Percentiles rank a stretch among this genome's conserved stretches.
Evolutionary conservation across 2,888 invertebrate genomes (phyloP).

Genomic region (Ashinkailepas kermadecensis): DNA sequence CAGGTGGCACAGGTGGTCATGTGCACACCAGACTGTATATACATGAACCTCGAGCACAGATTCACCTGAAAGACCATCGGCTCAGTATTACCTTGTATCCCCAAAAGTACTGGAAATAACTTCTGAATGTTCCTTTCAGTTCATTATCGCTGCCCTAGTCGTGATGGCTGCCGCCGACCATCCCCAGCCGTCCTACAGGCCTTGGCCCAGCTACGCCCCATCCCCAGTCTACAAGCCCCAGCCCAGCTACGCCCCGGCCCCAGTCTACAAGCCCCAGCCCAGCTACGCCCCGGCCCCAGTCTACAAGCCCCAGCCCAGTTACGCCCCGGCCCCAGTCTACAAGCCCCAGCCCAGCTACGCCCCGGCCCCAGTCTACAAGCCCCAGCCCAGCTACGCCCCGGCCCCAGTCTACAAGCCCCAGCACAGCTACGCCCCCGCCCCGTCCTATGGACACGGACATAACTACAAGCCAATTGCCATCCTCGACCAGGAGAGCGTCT

Average conservation of each 20-base stretch:
- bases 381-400: too few species aligned
- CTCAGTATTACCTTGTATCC: too few species aligned
- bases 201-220: background rate
- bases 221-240: too few species aligned
- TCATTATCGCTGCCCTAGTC: background rate
- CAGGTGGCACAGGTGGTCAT: too few species aligned
- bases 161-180: background rate
- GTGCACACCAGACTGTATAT: too few species aligned
- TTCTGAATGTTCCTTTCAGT: background rate
- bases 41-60: too few species aligned
- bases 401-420: background rate
- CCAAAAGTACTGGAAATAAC: too few species aligned
- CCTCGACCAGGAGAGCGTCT: background rate
- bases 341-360: background rate
- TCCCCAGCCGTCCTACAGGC: background rate
- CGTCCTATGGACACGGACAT: too few species aligned
- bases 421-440: too few species aligned
- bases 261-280: background rate
- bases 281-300: background rate
- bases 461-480: background rate
- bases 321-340: background rate
- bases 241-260: background rate
- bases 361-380: too few species aligned
- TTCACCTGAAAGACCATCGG: too few species aligned
- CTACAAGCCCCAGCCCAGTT: background rate